A percentile compares a stretch with the other conserved stretches of the same genome.
Evolutionary conservation across 2,113 vertebrate species (phyloP).

Genomic region (Callorhinus ursinus): DNA sequence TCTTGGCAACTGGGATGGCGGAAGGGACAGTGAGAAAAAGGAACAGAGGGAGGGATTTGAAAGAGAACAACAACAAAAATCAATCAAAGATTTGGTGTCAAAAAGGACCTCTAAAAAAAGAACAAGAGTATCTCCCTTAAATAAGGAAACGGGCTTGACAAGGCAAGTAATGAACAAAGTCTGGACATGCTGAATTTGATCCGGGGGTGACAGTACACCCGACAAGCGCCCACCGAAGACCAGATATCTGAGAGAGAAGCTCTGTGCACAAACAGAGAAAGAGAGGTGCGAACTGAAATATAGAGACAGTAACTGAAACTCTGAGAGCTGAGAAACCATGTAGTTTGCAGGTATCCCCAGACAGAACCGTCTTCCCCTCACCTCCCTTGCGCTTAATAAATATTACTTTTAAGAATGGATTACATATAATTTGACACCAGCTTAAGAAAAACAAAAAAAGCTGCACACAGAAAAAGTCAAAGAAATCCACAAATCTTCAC

Average conservation of each 20-base stretch:
- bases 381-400: background rate
- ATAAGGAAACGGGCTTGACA: background rate
- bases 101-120: background rate
- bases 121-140: background rate
- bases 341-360: background rate
- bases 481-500: background rate
- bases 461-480: background rate
- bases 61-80: background rate
- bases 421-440: background rate
- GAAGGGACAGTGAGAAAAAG: background rate
- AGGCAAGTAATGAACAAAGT: background rate
- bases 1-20: background rate
- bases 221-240: background rate
- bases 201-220: background rate
- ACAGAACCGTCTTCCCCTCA: background rate
- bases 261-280: background rate
- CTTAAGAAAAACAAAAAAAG: background rate
- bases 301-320: background rate
- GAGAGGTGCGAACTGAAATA: background rate
- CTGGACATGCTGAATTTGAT: background rate
- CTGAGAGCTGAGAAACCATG: background rate
- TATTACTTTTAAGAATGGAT: background rate
- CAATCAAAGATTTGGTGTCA: background rate
- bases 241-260: background rate
- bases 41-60: background rate